Evolutionary conservation across 2,113 vertebrate species (phyloP).

Genomic region (Cephalopterus ornatus): DNA sequence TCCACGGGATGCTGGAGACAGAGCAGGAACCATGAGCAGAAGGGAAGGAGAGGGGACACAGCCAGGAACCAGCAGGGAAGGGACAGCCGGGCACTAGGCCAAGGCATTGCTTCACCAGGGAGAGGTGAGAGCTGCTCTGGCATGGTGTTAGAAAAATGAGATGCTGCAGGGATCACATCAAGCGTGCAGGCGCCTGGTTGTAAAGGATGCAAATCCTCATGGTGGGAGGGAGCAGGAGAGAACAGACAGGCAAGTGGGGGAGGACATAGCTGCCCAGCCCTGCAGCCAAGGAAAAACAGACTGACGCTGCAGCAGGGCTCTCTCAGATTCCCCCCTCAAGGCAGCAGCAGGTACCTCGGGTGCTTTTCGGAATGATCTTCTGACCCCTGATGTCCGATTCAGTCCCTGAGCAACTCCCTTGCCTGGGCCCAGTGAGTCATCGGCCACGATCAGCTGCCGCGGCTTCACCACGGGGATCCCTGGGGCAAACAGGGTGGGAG

Average conservation of each 20-base stretch:
- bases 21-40: not conserved
- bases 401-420: slow-evolving; percentile 92
- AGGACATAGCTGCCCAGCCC: not conserved
- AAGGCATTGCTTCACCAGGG: not conserved
- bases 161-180: not conserved
- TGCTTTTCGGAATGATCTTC: slow-evolving; percentile 93
- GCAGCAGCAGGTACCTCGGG: slow-evolving; percentile 83
- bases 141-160: not conserved
- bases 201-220: not conserved
- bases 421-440: slow-evolving; percentile 89
- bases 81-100: not conserved
- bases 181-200: not conserved
- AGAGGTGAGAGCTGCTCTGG: not conserved
- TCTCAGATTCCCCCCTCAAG: not conserved
- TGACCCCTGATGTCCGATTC: slow-evolving; percentile 90
- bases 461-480: slow-evolving; percentile 91
- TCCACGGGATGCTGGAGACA: slow-evolving; percentile 89
- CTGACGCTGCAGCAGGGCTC: not conserved
- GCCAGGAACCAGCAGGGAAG: slow-evolving; percentile 11
- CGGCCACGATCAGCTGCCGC: slow-evolving; percentile 83
- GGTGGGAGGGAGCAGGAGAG: not conserved
- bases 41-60: not conserved
- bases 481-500: slow-evolving; percentile 42
- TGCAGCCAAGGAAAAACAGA: not conserved
- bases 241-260: not conserved